Conservation (phyloP, 2,888 invertebrate genomes). For the Patella ulyssiponensis region DNA sequence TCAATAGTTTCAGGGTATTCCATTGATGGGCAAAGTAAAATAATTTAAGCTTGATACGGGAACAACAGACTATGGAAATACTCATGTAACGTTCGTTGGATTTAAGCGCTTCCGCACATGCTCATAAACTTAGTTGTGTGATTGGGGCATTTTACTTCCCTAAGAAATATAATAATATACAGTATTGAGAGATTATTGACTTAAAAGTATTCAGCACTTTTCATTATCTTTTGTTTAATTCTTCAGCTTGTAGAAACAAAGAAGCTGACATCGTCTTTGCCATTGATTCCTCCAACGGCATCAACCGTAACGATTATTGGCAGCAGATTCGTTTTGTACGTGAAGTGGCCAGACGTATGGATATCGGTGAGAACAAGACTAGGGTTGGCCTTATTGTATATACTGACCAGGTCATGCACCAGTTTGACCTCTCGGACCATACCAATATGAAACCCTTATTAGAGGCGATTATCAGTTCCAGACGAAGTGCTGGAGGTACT, state of each 20-base stretch:
- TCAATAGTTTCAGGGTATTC: too few species aligned
- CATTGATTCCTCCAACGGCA: conserved; percentile 57
- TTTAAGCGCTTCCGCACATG: too few species aligned
- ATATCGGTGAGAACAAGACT: conserved; percentile 48
- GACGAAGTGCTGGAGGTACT: conserved; percentile 48
- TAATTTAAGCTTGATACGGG: too few species aligned
- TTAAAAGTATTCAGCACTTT: not conserved
- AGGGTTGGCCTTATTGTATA: conserved; percentile 60
- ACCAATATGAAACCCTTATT: conserved; percentile 43
- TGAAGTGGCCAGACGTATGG: conserved; percentile 52
- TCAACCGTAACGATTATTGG: conserved; percentile 53
- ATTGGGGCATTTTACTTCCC: too few species aligned
- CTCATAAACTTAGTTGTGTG: too few species aligned
- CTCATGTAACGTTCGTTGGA: too few species aligned
- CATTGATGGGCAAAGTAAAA: too few species aligned
- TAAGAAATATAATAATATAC: too few species aligned
- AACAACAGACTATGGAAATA: too few species aligned
- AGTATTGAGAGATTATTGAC: too few species aligned
- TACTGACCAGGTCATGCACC: conserved; percentile 52
- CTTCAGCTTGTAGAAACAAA: conserved; percentile 52
- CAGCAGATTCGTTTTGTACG: conserved; percentile 59
- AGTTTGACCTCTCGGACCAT: conserved; percentile 49
- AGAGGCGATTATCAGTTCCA: conserved; percentile 45
- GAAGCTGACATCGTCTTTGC: conserved; percentile 57
- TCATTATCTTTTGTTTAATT: not conserved